phyloP scores from a whole-genome alignment of 2,797 vertebrate genomes.

The Sebastes glaucus region DNA sequence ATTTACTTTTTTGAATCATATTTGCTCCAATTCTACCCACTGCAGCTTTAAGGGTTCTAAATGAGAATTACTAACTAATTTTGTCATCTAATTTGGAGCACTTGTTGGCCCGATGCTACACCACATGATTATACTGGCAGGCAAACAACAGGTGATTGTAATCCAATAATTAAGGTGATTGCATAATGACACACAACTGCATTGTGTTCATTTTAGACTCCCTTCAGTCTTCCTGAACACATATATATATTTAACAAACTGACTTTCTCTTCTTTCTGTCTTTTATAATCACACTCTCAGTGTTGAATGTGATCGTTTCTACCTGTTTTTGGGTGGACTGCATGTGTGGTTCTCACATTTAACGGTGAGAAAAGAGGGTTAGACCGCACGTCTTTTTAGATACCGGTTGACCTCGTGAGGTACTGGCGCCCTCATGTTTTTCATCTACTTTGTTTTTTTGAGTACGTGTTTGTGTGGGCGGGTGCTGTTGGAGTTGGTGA shows the following conservation, averaged over 20 bases:
- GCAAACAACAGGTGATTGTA: neutral
- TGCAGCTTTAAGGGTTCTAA: no score
- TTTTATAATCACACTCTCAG: neutral
- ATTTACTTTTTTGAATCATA: no score
- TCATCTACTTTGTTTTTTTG: neutral
- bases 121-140: neutral
- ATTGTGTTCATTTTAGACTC: neutral
- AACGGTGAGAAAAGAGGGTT: neutral
- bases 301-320: neutral
- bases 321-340: neutral
- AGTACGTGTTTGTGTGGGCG: conserved; percentile 11
- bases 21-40: no score
- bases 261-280: neutral
- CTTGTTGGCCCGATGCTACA: neutral
- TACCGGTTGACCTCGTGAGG: neutral
- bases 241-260: neutral
- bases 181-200: neutral
- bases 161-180: neutral
- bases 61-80: neutral
- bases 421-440: neutral
- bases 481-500: conserved; percentile 29
- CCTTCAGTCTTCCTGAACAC: neutral
- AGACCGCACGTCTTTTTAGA: neutral
- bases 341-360: conserved; percentile 21
- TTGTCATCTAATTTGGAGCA: neutral